Evolutionary conservation across 2,797 vertebrate genomes (phyloP), one percentile per base, ranked within the genome.

Genomic region (Nyctalus aviator): DNA sequence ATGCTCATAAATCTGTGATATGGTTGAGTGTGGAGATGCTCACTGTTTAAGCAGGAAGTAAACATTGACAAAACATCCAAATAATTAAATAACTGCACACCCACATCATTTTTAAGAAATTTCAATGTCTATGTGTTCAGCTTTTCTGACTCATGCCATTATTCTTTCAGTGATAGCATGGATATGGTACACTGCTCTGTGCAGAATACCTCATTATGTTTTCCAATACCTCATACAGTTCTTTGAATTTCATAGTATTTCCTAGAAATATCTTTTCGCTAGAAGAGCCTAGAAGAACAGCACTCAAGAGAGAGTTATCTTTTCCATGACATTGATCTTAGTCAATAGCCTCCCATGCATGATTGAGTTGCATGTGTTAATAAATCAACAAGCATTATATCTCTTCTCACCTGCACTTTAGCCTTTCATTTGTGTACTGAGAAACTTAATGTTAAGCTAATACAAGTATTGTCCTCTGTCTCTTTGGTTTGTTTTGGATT

Each of bases 191-290:
- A 44, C 69, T 91, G 77, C 78, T 81, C 79, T 96, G 53, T 81
- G 77, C 84, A 91, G 64, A 92, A 68, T 41, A 91, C 91, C 37
- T 94, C 94, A 95, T 94, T 94, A 72, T 59, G 69, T 91, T 86
- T 88, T 68, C 30, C 62, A 92, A 64, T 41, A 91, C 90, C 37
- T 94, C 94, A 95, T 94, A 62, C 23, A 91, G 57, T 48, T 79
- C 77, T 93, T 75, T 97, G 75, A 89, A 79, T 85, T 94, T 91
- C 73, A 95, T 50, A 81, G 50, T 78, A 48, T 79, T 84, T 48
- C 30, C 90, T 87, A 90, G 83, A 95, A 91, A 85, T 48, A 83
- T 72, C 46, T 78, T 89, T 94, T 88, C 46, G 48, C 69, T 35
- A 41, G 72, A 78, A 89, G 41, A 94, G 41, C 18, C 68, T 79